phyloP scores from a whole-genome alignment of 2,113 vertebrate genomes.

The Engystomops pustulosus region DNA sequence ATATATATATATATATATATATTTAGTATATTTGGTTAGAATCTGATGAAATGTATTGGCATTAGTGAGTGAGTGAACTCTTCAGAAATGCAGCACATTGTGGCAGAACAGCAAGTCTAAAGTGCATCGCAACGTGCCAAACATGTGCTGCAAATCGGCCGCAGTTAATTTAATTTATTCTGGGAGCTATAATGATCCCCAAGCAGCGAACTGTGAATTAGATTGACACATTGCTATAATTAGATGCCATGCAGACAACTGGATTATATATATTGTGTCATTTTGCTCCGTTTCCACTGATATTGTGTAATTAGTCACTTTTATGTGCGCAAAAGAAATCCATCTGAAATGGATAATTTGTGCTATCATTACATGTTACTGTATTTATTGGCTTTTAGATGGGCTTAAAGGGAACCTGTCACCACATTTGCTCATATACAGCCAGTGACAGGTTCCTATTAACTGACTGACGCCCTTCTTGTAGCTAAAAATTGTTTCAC shows the following conservation, averaged over 20 bases:
- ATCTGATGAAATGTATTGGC: slow-evolving; percentile 1
- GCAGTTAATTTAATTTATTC: slow-evolving; percentile 45
- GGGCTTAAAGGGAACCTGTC: no score
- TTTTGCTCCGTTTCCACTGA: neutral
- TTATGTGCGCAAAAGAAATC: neutral
- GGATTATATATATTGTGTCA: slow-evolving; percentile 8
- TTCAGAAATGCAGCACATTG: neutral
- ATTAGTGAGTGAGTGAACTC: neutral
- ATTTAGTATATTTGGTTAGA: neutral
- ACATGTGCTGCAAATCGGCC: slow-evolving; percentile 56
- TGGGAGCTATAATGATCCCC: slow-evolving; percentile 46
- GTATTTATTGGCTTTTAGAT: no score
- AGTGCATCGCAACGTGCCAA: slow-evolving; percentile 15
- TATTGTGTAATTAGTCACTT: neutral
- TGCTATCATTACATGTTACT: neutral
- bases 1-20: no score
- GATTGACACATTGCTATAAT: slow-evolving; percentile 65
- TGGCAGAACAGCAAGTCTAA: slow-evolving; percentile 14
- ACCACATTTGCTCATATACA: no score
- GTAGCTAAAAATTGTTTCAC: no score
- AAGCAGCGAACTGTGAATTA: slow-evolving; percentile 39
- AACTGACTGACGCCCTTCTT: no score
- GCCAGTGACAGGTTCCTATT: no score
- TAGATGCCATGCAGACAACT: slow-evolving; percentile 59
- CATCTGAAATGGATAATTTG: neutral